Conservation (phyloP, 2,113 vertebrate genomes). For the Aptenodytes forsteri region DNA sequence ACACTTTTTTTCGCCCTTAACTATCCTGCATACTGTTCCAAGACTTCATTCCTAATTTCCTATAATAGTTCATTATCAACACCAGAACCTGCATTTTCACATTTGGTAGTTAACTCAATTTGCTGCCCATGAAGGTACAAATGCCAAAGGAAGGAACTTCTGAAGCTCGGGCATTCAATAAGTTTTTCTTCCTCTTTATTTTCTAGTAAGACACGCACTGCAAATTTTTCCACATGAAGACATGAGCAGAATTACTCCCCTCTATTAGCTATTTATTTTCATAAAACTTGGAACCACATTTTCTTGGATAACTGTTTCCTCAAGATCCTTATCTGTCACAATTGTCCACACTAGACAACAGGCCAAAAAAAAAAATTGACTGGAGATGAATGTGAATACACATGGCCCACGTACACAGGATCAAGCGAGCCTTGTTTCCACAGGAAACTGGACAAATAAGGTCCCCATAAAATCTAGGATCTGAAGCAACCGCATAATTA, state of each 20-base stretch:
- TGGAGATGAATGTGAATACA: neutral
- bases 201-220: neutral
- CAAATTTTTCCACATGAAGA: neutral
- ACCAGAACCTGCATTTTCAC: neutral
- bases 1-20: neutral
- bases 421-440: neutral
- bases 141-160: neutral
- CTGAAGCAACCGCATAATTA: neutral
- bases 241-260: neutral
- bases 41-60: neutral
- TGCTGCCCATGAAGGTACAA: neutral
- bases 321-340: neutral
- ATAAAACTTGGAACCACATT: neutral
- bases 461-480: neutral
- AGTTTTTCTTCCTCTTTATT: neutral
- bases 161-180: accelerated
- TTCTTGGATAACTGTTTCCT: neutral
- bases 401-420: accelerated
- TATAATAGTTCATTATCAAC: neutral
- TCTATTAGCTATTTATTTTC: neutral
- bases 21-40: neutral
- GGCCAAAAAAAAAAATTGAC: neutral
- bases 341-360: neutral
- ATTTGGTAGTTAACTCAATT: neutral
- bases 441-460: neutral